Base-by-base conservation (phyloP, 2,113 vertebrate species). In the Scomber japonicus region DNA sequence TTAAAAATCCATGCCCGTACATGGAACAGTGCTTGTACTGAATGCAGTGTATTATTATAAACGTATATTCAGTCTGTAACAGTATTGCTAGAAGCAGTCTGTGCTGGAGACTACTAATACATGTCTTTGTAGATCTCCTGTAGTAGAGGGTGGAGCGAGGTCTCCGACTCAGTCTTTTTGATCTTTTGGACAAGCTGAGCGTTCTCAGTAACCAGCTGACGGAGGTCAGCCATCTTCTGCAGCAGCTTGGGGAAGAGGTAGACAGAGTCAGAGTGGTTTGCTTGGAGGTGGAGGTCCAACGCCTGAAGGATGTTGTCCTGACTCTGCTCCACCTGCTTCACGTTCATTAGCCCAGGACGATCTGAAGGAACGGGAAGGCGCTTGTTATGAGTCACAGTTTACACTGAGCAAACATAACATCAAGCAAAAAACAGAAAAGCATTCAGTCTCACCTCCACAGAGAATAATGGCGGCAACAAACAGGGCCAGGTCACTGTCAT, bases 121-220 rank as follows among this genome's bases (percentile, higher is more conserved):
- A 99, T 99, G 96, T 99, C 98, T 93, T 97, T 99, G 89, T 99
- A 99, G 92, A 99, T 99, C 94, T 99, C 98, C 92, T 99, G 98
- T 87, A 99, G 95, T 65, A 99, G 96, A 0, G 98, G 98, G 91
- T 99, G 98, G 75, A 99, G 95, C 31, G 97, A 97, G 21, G 98
- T 99, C 85, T 98, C 97, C 0, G 97, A 96, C 93, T 99, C 98
- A 0, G 98, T 99, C 93, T 98, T 98, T 93, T 99, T 99, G 87
- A 99, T 97, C 93, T 98, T 97, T 93, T 99, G 98, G 92, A 99
- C 97, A 74, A 99, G 96, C 92, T 97, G 97, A 66, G 96, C 97
- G 0, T 99, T 97, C 90, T 99, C 98, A 0, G 98, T 98, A 90
- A 99, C 98, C 88, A 99, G 94, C 93, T 99, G 98, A 81, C 98